Conservation (phyloP, 2,797 vertebrate species). For the Microchirus variegatus region DNA sequence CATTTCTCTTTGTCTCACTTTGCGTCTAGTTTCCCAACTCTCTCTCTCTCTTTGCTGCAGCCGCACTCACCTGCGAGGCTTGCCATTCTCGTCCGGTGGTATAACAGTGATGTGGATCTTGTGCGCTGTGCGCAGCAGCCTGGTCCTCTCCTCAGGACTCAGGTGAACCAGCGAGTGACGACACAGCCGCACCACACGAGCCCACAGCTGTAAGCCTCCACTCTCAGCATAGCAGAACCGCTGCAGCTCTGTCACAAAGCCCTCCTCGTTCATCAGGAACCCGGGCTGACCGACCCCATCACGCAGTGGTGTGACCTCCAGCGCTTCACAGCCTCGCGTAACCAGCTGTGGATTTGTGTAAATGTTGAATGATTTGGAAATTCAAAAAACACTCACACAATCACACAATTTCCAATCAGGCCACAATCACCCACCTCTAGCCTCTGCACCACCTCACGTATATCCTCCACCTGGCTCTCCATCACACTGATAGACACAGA, state of each 20-base stretch:
- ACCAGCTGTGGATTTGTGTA: constrained; percentile 80
- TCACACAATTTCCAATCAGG: neutral
- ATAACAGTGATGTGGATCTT: constrained; percentile 93
- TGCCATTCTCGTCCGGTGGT: constrained; percentile 90
- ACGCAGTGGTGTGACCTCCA: constrained; percentile 87
- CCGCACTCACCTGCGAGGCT: constrained; percentile 86
- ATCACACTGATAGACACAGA: constrained; percentile 81
- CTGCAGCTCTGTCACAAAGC: constrained; percentile 90
- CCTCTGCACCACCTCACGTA: constrained; percentile 89
- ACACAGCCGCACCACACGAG: constrained; percentile 89
- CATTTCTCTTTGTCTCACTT: too few relatives aligned
- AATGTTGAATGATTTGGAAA: constrained; percentile 9
- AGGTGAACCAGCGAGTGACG: constrained; percentile 85
- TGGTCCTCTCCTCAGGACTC: constrained; percentile 77
- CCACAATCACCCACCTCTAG: constrained; percentile 83
- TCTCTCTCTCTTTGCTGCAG: too few relatives aligned
- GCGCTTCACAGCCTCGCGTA: constrained; percentile 89
- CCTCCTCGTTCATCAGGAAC: constrained; percentile 89
- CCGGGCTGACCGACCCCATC: constrained; percentile 90
- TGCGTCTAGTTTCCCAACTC: too few relatives aligned
- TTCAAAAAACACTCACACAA: neutral
- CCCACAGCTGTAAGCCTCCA: constrained; percentile 86
- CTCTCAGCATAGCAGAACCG: constrained; percentile 91
- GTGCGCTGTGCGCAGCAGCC: constrained; percentile 85
- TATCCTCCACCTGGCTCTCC: constrained; percentile 83